phyloP scores from a whole-genome alignment of 2,888 invertebrate genomes.

The Unio delphinus region DNA sequence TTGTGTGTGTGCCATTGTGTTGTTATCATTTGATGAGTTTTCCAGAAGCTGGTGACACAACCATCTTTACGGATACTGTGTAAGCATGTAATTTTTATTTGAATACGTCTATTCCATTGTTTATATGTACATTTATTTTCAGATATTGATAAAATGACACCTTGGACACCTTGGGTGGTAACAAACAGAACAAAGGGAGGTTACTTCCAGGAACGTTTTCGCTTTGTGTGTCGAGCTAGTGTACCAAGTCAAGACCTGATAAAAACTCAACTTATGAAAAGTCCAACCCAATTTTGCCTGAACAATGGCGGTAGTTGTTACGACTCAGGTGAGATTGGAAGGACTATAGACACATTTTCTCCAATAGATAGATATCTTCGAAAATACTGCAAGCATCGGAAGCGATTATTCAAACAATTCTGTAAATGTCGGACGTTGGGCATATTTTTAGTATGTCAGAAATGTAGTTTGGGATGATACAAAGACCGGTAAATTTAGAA shows the following conservation, averaged over 20 bases:
- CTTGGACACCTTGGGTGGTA: constrained; percentile 84
- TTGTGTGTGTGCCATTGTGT: too few species aligned
- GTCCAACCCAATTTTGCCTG: constrained; percentile 85
- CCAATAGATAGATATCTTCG: constrained; percentile 60
- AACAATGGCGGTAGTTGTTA: constrained; percentile 78
- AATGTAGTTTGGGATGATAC: constrained; percentile 55
- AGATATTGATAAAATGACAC: constrained; percentile 81
- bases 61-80: too few species aligned
- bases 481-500: too few species aligned
- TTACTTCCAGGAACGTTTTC: constrained; percentile 83
- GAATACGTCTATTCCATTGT: neutral
- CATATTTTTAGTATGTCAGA: constrained; percentile 64
- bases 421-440: constrained; percentile 67
- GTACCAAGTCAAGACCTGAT: constrained; percentile 80
- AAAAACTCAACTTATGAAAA: constrained; percentile 81
- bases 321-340: constrained; percentile 62
- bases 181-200: constrained; percentile 74
- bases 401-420: constrained; percentile 59
- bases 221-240: constrained; percentile 85
- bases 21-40: too few species aligned
- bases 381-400: constrained; percentile 59
- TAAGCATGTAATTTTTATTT: too few species aligned
- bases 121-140: constrained; percentile 41
- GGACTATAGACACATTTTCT: constrained; percentile 58
- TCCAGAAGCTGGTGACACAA: too few species aligned